Evolutionary conservation across 2,888 invertebrate genomes (phyloP).

Genomic region (Rhingia rostrata): DNA sequence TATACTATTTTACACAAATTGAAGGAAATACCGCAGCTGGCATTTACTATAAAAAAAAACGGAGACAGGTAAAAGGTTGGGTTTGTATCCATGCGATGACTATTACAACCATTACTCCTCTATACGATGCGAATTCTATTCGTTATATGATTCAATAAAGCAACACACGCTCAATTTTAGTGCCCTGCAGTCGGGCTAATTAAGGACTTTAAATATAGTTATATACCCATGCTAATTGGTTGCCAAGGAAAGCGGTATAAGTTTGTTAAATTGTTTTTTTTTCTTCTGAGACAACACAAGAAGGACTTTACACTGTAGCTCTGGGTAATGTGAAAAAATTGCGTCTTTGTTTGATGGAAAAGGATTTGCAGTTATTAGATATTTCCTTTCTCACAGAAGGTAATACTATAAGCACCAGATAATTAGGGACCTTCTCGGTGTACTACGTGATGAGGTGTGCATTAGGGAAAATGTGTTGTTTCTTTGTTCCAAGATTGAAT

Average conservation of each 20-base stretch:
- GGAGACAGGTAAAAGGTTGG: background rate
- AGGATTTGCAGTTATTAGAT: conserved; percentile 35
- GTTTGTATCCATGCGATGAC: too few species aligned
- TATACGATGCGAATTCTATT: conserved; percentile 50
- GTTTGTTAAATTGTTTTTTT: conserved; percentile 31
- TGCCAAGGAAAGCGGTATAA: conserved; percentile 51
- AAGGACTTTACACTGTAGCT: conserved; percentile 26
- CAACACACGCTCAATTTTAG: conserved; percentile 62
- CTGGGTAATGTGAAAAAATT: conserved; percentile 25
- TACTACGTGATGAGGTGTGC: background rate
- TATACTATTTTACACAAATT: conserved; percentile 24
- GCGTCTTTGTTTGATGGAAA: background rate
- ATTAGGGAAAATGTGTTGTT: background rate
- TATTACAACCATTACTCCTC: background rate
- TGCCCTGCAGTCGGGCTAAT: conserved; percentile 65
- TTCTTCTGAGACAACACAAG: conserved; percentile 39
- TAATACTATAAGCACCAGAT: conserved; percentile 23
- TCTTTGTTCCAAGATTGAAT: background rate
- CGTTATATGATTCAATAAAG: conserved; percentile 72
- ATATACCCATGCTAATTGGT: conserved; percentile 69
- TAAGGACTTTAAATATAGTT: conserved; percentile 64
- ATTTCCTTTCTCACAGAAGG: conserved; percentile 23
- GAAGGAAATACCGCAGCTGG: conserved; percentile 38
- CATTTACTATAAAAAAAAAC: background rate
- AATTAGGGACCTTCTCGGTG: background rate